Conservation (phyloP, 2,888 invertebrate species). For the Tiliacea citrago region DNA sequence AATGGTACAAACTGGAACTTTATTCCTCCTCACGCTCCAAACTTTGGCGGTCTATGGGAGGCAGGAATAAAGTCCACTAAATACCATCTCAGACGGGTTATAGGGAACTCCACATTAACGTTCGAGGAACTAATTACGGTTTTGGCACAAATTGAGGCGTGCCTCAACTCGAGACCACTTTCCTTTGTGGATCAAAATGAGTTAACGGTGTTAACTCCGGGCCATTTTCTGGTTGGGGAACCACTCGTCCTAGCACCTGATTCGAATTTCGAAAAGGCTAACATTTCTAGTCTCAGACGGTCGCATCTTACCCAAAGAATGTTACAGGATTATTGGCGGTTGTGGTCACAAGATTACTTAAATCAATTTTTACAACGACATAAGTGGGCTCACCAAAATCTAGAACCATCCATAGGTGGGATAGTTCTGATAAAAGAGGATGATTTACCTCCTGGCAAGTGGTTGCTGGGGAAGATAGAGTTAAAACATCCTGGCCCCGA, state of each 20-base stretch:
- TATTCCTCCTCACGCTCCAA: too few relatives aligned
- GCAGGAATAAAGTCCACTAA: too few relatives aligned
- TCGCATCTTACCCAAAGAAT: slow-evolving; percentile 11
- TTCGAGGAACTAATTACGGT: not conserved
- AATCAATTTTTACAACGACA: slow-evolving; percentile 1
- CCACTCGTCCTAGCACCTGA: not conserved
- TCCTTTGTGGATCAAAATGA: not conserved
- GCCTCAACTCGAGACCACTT: not conserved
- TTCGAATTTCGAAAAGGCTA: not conserved
- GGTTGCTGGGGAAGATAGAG: too few relatives aligned
- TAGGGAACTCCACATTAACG: not conserved
- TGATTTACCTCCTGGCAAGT: too few relatives aligned
- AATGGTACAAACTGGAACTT: too few relatives aligned
- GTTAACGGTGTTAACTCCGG: not conserved
- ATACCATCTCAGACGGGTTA: too few relatives aligned
- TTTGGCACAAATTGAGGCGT: not conserved
- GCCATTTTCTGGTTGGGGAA: slow-evolving; percentile 10
- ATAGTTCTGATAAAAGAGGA: too few relatives aligned
- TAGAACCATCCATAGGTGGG: not conserved
- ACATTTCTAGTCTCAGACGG: slow-evolving; percentile 9
- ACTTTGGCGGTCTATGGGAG: too few relatives aligned
- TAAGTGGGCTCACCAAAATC: not conserved
- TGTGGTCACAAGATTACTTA: not conserved
- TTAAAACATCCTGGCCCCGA: too few relatives aligned
- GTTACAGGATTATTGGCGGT: not conserved